Conservation (phyloP, 2,113 vertebrate genomes). For the Parotia lawesii region DNA sequence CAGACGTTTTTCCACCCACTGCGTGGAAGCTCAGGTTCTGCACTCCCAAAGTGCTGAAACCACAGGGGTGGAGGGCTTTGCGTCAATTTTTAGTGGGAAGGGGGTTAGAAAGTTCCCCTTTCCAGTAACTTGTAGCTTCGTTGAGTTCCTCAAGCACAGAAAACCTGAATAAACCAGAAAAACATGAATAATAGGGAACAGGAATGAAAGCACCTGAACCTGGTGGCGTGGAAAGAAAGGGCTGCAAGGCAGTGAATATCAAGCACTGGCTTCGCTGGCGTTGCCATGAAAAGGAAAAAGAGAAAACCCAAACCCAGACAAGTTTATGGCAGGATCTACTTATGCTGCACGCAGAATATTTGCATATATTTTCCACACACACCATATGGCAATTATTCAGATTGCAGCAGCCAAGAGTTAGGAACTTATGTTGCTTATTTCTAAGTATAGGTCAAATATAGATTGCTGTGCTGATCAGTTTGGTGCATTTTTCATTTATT, state of each 20-base stretch:
- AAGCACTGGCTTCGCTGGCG: background rate
- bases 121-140: background rate
- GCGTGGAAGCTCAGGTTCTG: background rate
- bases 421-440: background rate
- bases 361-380: slow-evolving; percentile 23
- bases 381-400: slow-evolving; percentile 31
- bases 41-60: background rate
- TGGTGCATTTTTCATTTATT: background rate
- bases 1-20: background rate
- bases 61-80: background rate
- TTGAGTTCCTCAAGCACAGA: background rate
- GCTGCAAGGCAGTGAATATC: background rate
- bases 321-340: background rate
- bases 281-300: background rate
- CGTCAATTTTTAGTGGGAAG: background rate
- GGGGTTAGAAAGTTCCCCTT: background rate
- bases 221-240: background rate
- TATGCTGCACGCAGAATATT: background rate
- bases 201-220: background rate
- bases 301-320: background rate
- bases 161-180: background rate
- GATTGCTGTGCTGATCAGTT: background rate
- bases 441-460: background rate
- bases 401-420: background rate
- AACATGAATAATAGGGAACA: background rate